These are phyloP conservation scores for Anthoptus insignis DNA, from an alignment of 2,888 invertebrate species.

Conservation along the genomic window DNA sequence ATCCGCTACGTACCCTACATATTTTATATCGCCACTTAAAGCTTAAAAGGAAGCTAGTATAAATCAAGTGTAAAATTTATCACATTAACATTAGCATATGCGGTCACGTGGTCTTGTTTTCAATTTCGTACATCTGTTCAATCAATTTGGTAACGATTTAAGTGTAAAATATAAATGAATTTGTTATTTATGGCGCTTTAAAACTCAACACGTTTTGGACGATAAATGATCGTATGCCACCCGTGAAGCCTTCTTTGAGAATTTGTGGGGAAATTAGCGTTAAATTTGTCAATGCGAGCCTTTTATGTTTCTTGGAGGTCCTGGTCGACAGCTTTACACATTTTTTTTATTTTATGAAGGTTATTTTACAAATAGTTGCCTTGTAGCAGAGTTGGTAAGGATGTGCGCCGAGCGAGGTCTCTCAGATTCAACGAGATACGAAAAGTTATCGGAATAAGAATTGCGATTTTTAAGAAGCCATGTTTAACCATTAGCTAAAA, in stretches of 20 bases:
- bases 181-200: constrained; percentile 20
- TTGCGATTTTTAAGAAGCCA: no score
- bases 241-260: neutral
- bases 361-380: no score
- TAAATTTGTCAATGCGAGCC: no score
- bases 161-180: constrained; percentile 14
- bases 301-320: no score
- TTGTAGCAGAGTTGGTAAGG: no score
- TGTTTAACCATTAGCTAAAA: no score
- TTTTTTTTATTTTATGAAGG: no score
- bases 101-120: constrained; percentile 1
- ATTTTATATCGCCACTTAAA: constrained; percentile 14
- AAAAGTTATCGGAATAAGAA: no score
- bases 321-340: no score
- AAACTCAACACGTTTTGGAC: constrained; percentile 10
- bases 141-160: constrained; percentile 22
- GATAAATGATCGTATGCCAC: neutral
- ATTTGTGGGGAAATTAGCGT: no score
- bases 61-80: constrained; percentile 19
- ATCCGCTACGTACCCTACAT: constrained; percentile 5
- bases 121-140: constrained; percentile 18
- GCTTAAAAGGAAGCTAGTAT: constrained; percentile 20
- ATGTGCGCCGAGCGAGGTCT: no score
- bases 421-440: no score
- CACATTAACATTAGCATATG: constrained; percentile 7